Conservation (phyloP, 2,113 vertebrate genomes). For the Motacilla alba region DNA sequence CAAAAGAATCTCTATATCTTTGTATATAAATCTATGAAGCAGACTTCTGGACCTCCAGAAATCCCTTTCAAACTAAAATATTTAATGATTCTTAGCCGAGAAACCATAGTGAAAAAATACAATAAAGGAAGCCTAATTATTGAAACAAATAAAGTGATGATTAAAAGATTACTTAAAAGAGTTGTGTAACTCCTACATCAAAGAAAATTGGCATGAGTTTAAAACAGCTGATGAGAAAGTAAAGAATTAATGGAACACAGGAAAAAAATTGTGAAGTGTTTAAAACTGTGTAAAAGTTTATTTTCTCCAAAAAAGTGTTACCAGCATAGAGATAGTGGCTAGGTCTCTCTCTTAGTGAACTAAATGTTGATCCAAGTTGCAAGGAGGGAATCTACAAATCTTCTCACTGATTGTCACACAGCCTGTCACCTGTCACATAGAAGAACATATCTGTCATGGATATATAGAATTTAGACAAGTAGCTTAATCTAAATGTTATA, state of each 20-base stretch:
- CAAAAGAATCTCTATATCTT: neutral
- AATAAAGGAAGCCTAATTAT: neutral
- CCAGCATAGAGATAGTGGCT: no score
- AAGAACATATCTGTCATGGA: neutral
- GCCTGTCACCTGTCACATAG: neutral
- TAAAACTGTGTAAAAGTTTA: neutral
- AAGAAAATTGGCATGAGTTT: neutral
- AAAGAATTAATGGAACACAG: neutral
- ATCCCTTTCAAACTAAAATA: neutral
- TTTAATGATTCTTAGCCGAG: neutral
- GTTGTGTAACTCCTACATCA: neutral
- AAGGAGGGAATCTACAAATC: neutral
- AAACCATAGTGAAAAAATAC: neutral
- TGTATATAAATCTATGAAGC: neutral
- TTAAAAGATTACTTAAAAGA: neutral
- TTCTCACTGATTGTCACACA: neutral
- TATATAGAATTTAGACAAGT: neutral
- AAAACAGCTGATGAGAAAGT: neutral
- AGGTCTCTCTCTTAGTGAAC: neutral
- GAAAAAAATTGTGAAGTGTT: neutral
- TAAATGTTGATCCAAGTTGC: neutral
- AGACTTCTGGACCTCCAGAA: neutral
- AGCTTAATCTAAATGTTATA: neutral
- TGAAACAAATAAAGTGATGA: neutral
- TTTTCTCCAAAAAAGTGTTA: neutral